A percentile compares a stretch with the other conserved stretches of the same genome.
These are phyloP conservation scores for Macropodus opercularis DNA, from an alignment of 2,797 vertebrate genomes.

Conservation along the genomic window DNA sequence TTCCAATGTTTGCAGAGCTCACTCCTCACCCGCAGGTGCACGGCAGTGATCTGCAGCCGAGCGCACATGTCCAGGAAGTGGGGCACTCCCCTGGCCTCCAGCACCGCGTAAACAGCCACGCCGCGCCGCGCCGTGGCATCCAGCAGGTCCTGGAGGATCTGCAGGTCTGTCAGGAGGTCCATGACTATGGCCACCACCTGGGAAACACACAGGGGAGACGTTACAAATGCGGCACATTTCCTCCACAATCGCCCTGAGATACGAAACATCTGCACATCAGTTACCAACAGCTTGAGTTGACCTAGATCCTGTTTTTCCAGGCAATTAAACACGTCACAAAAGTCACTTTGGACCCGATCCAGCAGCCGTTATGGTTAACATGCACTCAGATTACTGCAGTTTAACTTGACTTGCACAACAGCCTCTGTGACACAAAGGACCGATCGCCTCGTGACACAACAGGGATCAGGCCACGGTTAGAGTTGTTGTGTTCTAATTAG, in stretches of 20 bases:
- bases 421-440: not conserved
- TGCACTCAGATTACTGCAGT: not conserved
- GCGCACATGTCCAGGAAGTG: slow-evolving; percentile 94
- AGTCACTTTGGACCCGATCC: slow-evolving; percentile 6
- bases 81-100: slow-evolving; percentile 86
- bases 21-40: slow-evolving; percentile 88
- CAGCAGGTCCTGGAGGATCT: slow-evolving; percentile 94
- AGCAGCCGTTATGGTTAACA: not conserved
- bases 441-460: not conserved
- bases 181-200: slow-evolving; percentile 95
- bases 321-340: not conserved
- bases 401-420: not conserved
- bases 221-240: not conserved
- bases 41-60: slow-evolving; percentile 84
- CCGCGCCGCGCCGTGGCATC: slow-evolving; percentile 86
- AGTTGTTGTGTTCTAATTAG: not conserved
- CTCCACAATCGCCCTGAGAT: not conserved
- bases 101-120: slow-evolving; percentile 90
- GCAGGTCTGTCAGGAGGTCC: slow-evolving; percentile 93
- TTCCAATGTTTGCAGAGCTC: slow-evolving; percentile 12
- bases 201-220: not conserved
- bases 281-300: not conserved
- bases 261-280: not conserved
- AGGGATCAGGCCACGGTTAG: not conserved
- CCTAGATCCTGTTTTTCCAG: slow-evolving; percentile 44